These are phyloP conservation scores for Chymomyza procnemis DNA, from an alignment of 2,888 invertebrate genomes.

Conservation along the genomic window DNA sequence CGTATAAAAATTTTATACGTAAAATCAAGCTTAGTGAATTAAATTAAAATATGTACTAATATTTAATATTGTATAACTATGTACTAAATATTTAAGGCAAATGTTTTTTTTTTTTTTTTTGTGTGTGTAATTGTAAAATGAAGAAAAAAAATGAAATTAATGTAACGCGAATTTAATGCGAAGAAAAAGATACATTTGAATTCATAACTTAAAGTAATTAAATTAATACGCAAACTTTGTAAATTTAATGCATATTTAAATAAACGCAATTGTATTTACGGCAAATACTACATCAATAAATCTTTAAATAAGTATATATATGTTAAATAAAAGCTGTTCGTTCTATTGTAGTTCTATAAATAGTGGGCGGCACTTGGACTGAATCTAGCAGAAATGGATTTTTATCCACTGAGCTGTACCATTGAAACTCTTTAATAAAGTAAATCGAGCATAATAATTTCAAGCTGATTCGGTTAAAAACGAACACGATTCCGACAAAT, in stretches of 20 bases:
- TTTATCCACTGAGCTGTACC: no score
- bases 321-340: slow-evolving; percentile 17
- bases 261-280: slow-evolving; percentile 59
- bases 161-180: not conserved
- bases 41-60: slow-evolving; percentile 23
- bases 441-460: no score
- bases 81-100: slow-evolving; percentile 20
- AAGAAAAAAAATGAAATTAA: not conserved
- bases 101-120: slow-evolving; percentile 54
- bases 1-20: slow-evolving; percentile 58
- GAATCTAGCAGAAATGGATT: no score
- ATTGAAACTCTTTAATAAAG: no score
- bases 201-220: slow-evolving; percentile 2
- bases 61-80: slow-evolving; percentile 34
- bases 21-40: slow-evolving; percentile 58
- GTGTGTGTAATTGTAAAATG: slow-evolving; percentile 52
- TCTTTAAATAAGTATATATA: slow-evolving; percentile 51
- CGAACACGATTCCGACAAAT: no score
- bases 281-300: slow-evolving; percentile 51
- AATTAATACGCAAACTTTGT: slow-evolving; percentile 45
- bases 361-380: no score
- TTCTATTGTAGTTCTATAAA: no score
- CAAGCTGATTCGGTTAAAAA: no score
- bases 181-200: slow-evolving; percentile 27
- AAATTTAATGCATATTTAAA: slow-evolving; percentile 59